Evolutionary conservation across 2,888 invertebrate genomes (phyloP), one percentile per base, ranked within the genome.

Genomic region (Taphrorychus bicolor): DNA sequence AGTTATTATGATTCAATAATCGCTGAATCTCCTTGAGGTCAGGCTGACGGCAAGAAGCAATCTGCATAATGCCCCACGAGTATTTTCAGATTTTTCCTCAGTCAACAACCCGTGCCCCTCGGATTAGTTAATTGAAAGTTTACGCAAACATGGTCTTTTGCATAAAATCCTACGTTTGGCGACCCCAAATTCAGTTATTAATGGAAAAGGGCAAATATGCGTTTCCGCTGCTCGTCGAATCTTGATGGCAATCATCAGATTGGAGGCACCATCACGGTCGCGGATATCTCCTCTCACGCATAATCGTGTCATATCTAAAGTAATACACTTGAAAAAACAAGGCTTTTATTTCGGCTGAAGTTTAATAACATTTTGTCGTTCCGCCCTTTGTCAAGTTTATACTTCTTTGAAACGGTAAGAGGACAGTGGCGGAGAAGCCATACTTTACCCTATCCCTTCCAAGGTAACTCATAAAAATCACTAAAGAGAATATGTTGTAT

Each of bases 231-330:
- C 74, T 73, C 71, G 74, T 53, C 42, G 75, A 78, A 79, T 78
- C 78, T 77, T n/a, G 53, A 57, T 14, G 79, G 81, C 78, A 81
- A 82, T 82, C 80, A 80, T 78, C 78, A 80, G 80, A 82, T 81
- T 81, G 81, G 49, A 60, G 59, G 51, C 49, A 48, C 57, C 52
- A n/a, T n/a, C n/a, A 59, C 16, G 58, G 57, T 66, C 61, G 70
- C 45, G 72, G 63, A 69, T 68, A 70, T 72, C 72, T 71, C 72
- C 73, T 70, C 76, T 78, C 74, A 80, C 79, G 81, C 81, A 81
- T 81, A 82, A 81, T 79, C 79, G 79, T 77, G 78, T 81, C 79
- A 81, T 80, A 81, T 80, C 79, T 72, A 73, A 73, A 72, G 73
- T 72, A 71, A 74, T 72, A 73, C 74, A 74, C 73, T 73, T 67